Base-by-base conservation (phyloP, 2,797 vertebrate species). In the Alca torda region DNA sequence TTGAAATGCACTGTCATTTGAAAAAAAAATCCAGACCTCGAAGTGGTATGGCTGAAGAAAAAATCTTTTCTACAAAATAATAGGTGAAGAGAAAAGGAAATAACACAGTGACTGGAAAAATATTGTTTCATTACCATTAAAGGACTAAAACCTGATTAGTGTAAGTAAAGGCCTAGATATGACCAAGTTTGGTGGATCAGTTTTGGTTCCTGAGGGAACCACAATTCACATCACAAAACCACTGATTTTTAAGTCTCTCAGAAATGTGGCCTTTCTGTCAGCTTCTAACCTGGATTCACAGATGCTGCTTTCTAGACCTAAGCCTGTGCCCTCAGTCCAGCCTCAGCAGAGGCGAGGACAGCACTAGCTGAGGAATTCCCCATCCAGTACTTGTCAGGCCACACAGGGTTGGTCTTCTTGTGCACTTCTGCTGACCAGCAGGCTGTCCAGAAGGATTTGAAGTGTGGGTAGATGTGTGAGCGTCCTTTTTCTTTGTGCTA, bases 41-140 rank as follows among this genome's bases (percentile, higher is more conserved):
- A 87, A 95, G 63, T 95, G 82, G 39, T 63, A 95, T 90, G 84
- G 95, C 82, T 96, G 84, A 94, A 94, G 60, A 97, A 97, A 93
- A 94, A 75, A n/a, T 75, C 85, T 95, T 95, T 96, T 96, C 94
- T 96, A 96, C 28, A 95, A 98, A 97, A 98, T 84, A 96, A 89
- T 89, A 96, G 76, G 92, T 96, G 95, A 96, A 97, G 85, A 96
- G 53, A 95, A 97, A 95, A 97, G 97, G 97, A 98, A 98, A 94
- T 97, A 82, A 96, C 97, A 96, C 84, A 93, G 84, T 96, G 87
- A 95, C 96, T 98, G 97, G 97, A 97, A 97, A 96, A 97, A 94
- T 82, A 89, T 30, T 24, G 11, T 95, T 97, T 96, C 87, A 30
- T 97, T 97, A 92, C 95, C 96, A 96, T 96, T 96, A 97, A 97